Percentiles rank a stretch among this genome's conserved stretches.
Conservation (phyloP, 2,888 invertebrate genomes). For the Campoletis raptor region DNA sequence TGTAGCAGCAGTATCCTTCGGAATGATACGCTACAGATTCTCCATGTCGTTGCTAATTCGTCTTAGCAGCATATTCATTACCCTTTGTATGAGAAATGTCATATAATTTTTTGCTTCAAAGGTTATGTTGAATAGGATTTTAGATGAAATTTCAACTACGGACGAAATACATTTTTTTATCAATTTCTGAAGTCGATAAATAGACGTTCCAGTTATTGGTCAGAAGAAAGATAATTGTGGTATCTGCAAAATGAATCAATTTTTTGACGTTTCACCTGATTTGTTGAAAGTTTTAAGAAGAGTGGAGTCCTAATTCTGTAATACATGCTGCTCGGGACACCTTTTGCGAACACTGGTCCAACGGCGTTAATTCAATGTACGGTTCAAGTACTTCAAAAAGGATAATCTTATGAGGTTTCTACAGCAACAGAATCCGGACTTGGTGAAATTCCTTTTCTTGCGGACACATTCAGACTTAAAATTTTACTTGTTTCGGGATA, state of each 20-base stretch:
- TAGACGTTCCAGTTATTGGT: not conserved
- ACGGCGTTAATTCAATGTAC: conserved; percentile 8
- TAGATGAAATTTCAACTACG: not conserved
- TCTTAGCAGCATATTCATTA: not conserved
- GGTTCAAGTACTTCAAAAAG: conserved; percentile 5
- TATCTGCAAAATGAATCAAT: not conserved
- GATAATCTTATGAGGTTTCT: conserved; percentile 38
- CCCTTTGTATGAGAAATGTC: not conserved
- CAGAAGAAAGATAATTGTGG: not conserved
- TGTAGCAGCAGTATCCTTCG: not conserved
- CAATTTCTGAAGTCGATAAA: not conserved
- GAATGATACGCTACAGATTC: not conserved
- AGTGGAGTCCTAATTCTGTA: not conserved
- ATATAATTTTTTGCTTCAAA: not conserved
- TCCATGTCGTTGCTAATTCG: not conserved
- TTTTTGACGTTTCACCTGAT: not conserved
- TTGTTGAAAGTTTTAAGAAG: not conserved
- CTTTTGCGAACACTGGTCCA: not conserved
- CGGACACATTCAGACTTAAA: conserved; percentile 37
- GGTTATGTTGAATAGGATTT: not conserved
- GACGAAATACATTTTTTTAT: not conserved
- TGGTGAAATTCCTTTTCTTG: conserved; percentile 30
- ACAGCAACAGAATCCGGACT: not conserved
- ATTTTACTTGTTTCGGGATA: conserved; percentile 44
- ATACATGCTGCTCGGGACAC: not conserved